These are phyloP conservation scores for Zosterops hypoxanthus DNA, from an alignment of 2,113 vertebrate genomes.

Conservation along the genomic window DNA sequence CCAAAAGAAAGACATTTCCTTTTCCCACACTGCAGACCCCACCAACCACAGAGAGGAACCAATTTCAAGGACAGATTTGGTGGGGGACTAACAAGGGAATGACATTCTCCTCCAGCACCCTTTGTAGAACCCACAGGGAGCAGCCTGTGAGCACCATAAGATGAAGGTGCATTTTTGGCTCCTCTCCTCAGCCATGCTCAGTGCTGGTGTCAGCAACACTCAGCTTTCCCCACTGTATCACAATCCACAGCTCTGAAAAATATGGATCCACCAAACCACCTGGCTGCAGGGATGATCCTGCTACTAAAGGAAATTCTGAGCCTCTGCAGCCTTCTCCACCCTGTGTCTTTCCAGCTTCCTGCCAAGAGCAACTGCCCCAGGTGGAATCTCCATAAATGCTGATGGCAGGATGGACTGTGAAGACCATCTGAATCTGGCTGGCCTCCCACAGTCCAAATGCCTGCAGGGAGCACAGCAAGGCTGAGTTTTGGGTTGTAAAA, in stretches of 20 bases:
- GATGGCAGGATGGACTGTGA: background rate
- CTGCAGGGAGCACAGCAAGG: background rate
- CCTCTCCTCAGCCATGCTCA: background rate
- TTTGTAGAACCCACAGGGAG: background rate
- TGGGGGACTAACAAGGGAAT: too few species aligned
- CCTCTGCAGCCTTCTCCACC: background rate
- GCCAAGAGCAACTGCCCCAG: background rate
- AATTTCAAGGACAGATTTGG: background rate
- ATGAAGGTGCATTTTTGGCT: background rate
- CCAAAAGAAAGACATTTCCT: rapidly evolving
- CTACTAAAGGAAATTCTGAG: background rate
- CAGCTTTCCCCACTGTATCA: background rate
- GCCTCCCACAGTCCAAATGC: background rate
- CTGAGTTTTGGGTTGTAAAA: background rate
- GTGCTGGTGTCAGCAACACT: rapidly evolving
- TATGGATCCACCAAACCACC: background rate
- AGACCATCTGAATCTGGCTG: background rate
- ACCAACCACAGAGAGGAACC: background rate
- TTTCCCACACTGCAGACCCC: background rate
- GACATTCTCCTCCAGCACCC: background rate
- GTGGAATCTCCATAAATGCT: background rate
- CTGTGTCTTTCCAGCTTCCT: background rate
- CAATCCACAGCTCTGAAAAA: background rate
- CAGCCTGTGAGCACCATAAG: background rate
- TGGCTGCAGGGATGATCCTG: background rate